A percentile compares a stretch with the other conserved stretches of the same genome.
phyloP scores from a whole-genome alignment of 2,888 invertebrate genomes.

The Pedicia rivosa region DNA sequence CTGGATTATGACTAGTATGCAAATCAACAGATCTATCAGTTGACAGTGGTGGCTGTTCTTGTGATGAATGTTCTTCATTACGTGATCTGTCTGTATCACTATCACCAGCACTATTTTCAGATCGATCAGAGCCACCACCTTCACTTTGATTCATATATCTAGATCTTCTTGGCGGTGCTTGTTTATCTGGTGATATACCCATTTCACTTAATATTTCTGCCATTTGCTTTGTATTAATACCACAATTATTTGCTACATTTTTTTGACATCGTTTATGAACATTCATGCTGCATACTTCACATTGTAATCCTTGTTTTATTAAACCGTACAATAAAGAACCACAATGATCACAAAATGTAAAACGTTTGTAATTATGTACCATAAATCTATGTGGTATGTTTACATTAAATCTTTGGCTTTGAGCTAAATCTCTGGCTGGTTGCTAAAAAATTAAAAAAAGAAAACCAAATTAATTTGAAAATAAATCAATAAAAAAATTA shows the following conservation, averaged over 20 bases:
- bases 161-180: slow-evolving; percentile 46
- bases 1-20: slow-evolving; percentile 20
- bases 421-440: slow-evolving; percentile 38
- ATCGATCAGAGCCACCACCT: slow-evolving; percentile 32
- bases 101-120: slow-evolving; percentile 20
- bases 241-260: slow-evolving; percentile 99
- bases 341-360: slow-evolving; percentile 99
- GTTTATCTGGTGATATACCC: slow-evolving; percentile 81
- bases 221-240: slow-evolving; percentile 94
- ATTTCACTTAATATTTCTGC: slow-evolving; percentile 82
- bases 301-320: slow-evolving; percentile 90
- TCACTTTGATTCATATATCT: slow-evolving; percentile 34
- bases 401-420: slow-evolving; percentile 82
- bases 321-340: slow-evolving; percentile 94
- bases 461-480: slow-evolving; percentile 6
- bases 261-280: slow-evolving; percentile 98
- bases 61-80: slow-evolving; percentile 1
- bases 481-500: background rate
- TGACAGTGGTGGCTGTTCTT: slow-evolving; percentile 17
- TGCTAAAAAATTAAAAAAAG: slow-evolving; percentile 18
- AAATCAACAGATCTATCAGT: slow-evolving; percentile 19
- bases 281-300: slow-evolving; percentile 93
- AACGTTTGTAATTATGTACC: slow-evolving; percentile 92
- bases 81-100: slow-evolving; percentile 13
- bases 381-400: slow-evolving; percentile 95